Conservation (phyloP, 30 jellyfish, hydroid and myxozoan genomes). For the Aurelia sp. region DNA sequence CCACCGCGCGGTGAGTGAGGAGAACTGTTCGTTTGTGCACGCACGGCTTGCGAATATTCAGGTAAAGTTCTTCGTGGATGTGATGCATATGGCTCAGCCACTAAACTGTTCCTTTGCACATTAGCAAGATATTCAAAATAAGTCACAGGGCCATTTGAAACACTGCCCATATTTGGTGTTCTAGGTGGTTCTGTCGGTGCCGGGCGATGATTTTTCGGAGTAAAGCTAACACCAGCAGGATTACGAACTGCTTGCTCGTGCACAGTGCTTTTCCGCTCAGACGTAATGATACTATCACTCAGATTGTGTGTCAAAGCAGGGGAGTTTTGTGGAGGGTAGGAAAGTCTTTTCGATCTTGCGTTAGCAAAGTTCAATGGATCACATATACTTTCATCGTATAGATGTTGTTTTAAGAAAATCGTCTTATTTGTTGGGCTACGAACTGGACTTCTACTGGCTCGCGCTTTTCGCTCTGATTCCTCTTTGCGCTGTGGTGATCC, state of each 20-base stretch:
- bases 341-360: conserved; percentile 12
- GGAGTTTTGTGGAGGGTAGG: conserved; percentile 51
- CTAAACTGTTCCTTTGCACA: conserved; percentile 24
- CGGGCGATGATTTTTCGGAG: background rate
- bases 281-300: background rate
- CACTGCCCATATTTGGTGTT: conserved; percentile 5
- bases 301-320: background rate
- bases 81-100: conserved; percentile 52
- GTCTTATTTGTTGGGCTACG: conserved; percentile 18
- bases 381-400: background rate
- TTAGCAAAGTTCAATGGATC: background rate
- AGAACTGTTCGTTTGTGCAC: background rate
- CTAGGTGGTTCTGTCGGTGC: background rate
- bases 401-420: conserved; percentile 39
- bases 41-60: conserved; percentile 2
- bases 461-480: background rate
- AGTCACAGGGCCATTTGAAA: conserved; percentile 55
- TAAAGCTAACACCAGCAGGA: background rate
- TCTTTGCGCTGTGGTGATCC: background rate
- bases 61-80: conserved; percentile 34
- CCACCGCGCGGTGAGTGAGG: conserved; percentile 1
- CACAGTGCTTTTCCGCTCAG: background rate
- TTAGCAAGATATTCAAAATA: conserved; percentile 50
- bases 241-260: background rate
- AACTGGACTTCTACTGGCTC: background rate